Evolutionary conservation across 2,113 vertebrate species (phyloP).

Genomic region (Harpagus bidentatus): DNA sequence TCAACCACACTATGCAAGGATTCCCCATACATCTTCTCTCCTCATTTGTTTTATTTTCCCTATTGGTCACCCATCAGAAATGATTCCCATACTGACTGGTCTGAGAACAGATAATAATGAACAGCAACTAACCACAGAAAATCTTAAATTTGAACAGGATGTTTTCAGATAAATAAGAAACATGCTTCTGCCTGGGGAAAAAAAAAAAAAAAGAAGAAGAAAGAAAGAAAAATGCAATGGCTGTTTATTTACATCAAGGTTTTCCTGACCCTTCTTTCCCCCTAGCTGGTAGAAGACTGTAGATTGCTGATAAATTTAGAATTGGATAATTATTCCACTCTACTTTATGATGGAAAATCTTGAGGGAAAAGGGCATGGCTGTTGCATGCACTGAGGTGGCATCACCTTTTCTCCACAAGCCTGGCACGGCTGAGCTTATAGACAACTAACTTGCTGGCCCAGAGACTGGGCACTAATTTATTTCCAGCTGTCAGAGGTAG

Average conservation of each 20-base stretch:
- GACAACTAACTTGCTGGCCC: neutral
- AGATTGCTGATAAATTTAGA: neutral
- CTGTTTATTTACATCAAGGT: neutral
- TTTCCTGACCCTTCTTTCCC: neutral
- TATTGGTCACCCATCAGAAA: neutral
- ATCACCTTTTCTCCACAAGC: neutral
- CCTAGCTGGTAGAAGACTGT: neutral
- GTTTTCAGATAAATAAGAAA: slow-evolving; percentile 51
- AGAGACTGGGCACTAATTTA: neutral
- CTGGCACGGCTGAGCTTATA: neutral
- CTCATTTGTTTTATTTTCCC: slow-evolving; percentile 35
- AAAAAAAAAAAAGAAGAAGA: neutral
- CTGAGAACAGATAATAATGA: slow-evolving; percentile 22
- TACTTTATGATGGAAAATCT: neutral
- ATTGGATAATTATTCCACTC: neutral
- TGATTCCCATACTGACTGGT: neutral
- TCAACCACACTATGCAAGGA: neutral
- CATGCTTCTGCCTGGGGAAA: neutral
- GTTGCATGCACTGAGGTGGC: neutral
- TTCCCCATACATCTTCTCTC: neutral
- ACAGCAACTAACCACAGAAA: neutral
- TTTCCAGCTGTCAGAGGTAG: neutral
- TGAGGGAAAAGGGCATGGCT: neutral
- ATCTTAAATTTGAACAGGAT: slow-evolving; percentile 33
- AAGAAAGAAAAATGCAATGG: neutral